Evolutionary conservation across 2,797 vertebrate genomes (phyloP).

Genomic region (Limnodromus scolopaceus): DNA sequence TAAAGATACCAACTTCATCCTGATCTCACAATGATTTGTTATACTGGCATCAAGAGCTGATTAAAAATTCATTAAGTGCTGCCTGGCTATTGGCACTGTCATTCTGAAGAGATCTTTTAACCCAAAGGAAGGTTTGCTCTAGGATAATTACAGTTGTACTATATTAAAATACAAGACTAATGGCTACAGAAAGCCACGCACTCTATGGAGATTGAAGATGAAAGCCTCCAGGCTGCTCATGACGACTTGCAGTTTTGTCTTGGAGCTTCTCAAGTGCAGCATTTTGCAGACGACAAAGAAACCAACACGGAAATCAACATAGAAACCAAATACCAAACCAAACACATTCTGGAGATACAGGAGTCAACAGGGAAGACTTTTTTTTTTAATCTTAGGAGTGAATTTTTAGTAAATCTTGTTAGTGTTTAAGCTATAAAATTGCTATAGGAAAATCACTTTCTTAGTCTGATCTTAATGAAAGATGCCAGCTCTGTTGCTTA

Average conservation of each 20-base stretch:
- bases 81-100: neutral
- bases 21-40: neutral
- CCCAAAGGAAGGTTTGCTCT: neutral
- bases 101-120: neutral
- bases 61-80: neutral
- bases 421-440: neutral
- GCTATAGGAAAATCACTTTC: neutral
- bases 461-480: neutral
- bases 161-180: neutral
- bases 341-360: neutral
- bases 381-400: neutral
- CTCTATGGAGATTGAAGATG: neutral
- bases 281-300: neutral
- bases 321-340: neutral
- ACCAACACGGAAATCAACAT: neutral
- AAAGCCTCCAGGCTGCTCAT: neutral
- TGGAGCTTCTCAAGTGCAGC: neutral
- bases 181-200: neutral
- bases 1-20: neutral
- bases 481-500: neutral
- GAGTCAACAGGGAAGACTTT: neutral
- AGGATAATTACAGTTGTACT: neutral
- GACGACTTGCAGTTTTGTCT: neutral
- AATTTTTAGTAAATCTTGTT: neutral
- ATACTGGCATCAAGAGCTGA: neutral